Base-by-base conservation (phyloP, 1,140 invertebrate genomes). In the Drosophila takahashii region DNA sequence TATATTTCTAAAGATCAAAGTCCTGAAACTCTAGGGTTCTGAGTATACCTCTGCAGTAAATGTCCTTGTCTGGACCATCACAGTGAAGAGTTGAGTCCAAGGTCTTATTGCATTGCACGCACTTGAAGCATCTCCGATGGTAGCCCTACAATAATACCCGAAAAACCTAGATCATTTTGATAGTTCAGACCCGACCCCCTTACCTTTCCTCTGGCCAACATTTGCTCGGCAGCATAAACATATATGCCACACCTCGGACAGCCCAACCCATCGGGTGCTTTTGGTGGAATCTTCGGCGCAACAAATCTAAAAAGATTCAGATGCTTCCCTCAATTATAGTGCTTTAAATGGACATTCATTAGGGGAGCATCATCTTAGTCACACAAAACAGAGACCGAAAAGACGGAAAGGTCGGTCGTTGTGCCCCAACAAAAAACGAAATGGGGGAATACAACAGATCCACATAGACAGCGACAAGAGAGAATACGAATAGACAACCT, bases 111-210 rank as follows among this genome's bases (percentile, higher is more conserved):
- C 99, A 99, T 80, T 95, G 95, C 86, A 94, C 96, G 94, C 98
- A 98, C 94, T 98, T 98, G 95, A 98, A 98, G 94, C 97, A 98
- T 94, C 96, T 96, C 94, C 94, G 97, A 95, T 98, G 97, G 96
- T 97, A 98, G 94, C 97, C 96, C 94, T 95, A 94, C 94, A 27
- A 39, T 48, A 27, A 6, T 11, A 29, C 1, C 18, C 4, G 13
- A 36, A 26, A 27, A 10, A n/a, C 8, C 22, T 13, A 22, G 16
- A 29, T 6, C 3, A n/a, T 4, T 13, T 16, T 29, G n/a, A 50
- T 29, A 50, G 7, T 15, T 51, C 41, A 37, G 2, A 37, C 13
- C 36, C 10, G 2, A 37, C 13, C 36, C 10, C 36, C 36, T 22
- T 9, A 76, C 72, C 72, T 76, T 76, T 22, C 97, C 97, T 79